Percentiles rank a stretch among this genome's conserved stretches.
These are phyloP conservation scores for Arenaria interpres DNA, from an alignment of 2,113 vertebrate species.

Conservation along the genomic window DNA sequence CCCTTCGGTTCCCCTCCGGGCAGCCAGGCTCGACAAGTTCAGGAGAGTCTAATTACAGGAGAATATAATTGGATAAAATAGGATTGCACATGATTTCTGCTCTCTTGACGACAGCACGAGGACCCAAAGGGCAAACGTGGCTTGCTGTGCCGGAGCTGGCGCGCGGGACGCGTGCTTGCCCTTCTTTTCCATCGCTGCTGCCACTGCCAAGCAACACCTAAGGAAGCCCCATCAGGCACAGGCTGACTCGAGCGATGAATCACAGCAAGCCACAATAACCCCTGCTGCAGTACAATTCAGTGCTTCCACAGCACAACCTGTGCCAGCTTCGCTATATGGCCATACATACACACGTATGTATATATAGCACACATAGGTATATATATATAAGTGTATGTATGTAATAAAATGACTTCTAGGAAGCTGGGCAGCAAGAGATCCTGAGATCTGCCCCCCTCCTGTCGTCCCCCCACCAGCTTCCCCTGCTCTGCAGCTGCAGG, in stretches of 20 bases:
- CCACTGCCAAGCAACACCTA: neutral
- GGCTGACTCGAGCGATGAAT: neutral
- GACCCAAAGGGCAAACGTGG: neutral
- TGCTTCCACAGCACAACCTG: neutral
- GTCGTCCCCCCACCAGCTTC: neutral
- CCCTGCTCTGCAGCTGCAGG: neutral
- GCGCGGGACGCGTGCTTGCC: neutral
- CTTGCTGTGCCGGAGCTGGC: neutral
- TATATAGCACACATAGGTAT: rapidly evolving
- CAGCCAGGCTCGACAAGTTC: neutral
- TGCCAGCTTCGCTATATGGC: neutral
- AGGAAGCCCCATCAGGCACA: neutral
- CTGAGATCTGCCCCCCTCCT: neutral
- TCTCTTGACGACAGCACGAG: neutral
- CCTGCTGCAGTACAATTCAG: neutral
- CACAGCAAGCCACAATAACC: neutral
- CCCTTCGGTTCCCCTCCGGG: neutral
- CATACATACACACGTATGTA: rapidly evolving
- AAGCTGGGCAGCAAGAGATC: neutral
- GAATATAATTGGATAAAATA: constrained; percentile 25
- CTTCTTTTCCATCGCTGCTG: neutral
- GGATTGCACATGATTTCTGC: constrained; percentile 27
- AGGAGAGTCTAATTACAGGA: constrained; percentile 34
- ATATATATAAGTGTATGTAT: neutral
- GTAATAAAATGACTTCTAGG: neutral